phyloP scores from a whole-genome alignment of 2,113 vertebrate genomes.

The Emberiza fucata region DNA sequence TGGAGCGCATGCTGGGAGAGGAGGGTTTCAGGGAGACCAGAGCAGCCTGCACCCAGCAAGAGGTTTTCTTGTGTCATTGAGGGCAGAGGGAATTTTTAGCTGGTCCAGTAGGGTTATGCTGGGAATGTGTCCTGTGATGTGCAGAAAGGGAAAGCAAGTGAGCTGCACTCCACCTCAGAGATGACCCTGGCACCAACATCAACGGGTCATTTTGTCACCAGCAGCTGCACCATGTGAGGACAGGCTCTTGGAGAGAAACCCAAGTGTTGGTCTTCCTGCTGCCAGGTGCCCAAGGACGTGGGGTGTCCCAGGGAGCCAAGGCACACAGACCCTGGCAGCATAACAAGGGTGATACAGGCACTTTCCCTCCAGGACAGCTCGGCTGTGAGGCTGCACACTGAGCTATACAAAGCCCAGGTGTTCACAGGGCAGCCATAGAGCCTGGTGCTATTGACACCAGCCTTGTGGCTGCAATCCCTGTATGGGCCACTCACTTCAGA shows the following conservation, averaged over 20 bases:
- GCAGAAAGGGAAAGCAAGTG: neutral
- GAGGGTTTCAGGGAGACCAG: neutral
- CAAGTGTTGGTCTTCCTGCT: neutral
- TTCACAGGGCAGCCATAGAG: neutral
- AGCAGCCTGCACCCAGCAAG: neutral
- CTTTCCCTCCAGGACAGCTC: neutral
- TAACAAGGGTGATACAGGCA: fast-evolving
- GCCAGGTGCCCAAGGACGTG: neutral
- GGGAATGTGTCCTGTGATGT: neutral
- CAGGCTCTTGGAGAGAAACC: neutral
- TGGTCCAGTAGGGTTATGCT: neutral
- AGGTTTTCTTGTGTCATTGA: neutral
- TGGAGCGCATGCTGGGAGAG: neutral
- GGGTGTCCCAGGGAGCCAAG: neutral
- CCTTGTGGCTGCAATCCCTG: neutral
- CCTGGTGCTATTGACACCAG: neutral
- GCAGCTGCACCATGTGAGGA: fast-evolving
- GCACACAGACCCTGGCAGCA: neutral
- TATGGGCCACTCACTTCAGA: neutral
- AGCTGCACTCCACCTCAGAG: neutral
- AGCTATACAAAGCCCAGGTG: neutral
- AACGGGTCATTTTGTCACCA: neutral
- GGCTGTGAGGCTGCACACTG: neutral
- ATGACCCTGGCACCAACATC: neutral
- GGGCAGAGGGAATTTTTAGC: neutral